Evolutionary conservation across 2,797 vertebrate genomes (phyloP).

Genomic region (Tympanoctomys barrerae): DNA sequence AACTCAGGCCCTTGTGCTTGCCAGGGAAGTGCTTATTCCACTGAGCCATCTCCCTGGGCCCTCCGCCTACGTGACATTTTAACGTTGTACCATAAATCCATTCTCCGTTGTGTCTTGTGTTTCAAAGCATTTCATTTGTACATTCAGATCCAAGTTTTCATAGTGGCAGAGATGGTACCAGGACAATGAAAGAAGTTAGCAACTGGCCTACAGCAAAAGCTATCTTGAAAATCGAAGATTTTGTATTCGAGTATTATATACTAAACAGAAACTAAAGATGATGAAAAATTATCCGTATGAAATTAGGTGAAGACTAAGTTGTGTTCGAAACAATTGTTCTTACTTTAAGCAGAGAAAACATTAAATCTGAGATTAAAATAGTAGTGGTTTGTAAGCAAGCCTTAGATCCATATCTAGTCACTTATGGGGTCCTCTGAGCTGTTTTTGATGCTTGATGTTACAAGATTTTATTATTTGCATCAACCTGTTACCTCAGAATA

Average conservation of each 20-base stretch:
- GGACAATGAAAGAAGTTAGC: not conserved
- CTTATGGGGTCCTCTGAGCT: not conserved
- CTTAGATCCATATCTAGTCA: not conserved
- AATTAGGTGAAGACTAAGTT: not conserved
- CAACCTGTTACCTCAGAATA: not conserved
- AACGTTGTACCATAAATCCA: not conserved
- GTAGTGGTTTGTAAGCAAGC: not conserved
- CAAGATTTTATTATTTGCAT: not conserved
- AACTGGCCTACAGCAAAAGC: not conserved
- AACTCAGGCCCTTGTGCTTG: too few relatives aligned
- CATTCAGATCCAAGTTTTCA: not conserved
- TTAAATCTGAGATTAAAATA: not conserved
- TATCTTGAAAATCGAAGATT: not conserved
- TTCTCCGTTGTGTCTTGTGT: not conserved
- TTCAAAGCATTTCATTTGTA: not conserved
- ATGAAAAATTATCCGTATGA: not conserved
- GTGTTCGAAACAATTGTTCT: not conserved
- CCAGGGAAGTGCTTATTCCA: too few relatives aligned
- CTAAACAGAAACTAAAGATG: not conserved
- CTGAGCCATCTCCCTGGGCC: too few relatives aligned
- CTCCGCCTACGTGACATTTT: not conserved
- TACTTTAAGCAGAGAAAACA: not conserved
- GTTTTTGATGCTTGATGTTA: not conserved
- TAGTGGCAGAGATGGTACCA: not conserved
- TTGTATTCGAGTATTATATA: not conserved